Percentiles rank a stretch among this genome's conserved stretches.
phyloP scores from a whole-genome alignment of 2,888 invertebrate genomes.

The Lasius platythorax region DNA sequence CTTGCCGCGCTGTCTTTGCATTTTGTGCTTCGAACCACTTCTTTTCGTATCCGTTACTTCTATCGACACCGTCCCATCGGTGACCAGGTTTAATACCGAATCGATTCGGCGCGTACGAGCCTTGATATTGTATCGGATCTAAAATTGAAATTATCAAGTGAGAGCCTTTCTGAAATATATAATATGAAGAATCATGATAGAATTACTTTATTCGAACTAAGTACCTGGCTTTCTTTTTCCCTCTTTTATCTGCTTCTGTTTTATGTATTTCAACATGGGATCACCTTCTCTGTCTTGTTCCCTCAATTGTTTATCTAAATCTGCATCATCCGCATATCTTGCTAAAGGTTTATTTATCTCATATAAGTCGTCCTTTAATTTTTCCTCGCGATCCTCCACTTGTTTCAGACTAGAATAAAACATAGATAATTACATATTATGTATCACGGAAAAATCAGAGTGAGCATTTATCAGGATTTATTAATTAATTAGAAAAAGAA shows the following conservation, averaged over 20 bases:
- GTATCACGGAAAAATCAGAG: neutral
- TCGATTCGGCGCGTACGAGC: slow-evolving; percentile 96
- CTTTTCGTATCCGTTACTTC: slow-evolving; percentile 98
- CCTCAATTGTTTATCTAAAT: slow-evolving; percentile 93
- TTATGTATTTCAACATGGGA: slow-evolving; percentile 97
- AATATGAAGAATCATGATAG: neutral
- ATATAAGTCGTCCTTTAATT: slow-evolving; percentile 91
- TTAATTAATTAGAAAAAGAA: neutral
- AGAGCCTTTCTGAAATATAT: neutral
- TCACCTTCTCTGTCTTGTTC: slow-evolving; percentile 94
- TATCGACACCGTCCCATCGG: slow-evolving; percentile 99
- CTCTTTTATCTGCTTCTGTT: slow-evolving; percentile 89
- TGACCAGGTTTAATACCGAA: slow-evolving; percentile 97
- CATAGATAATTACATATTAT: neutral
- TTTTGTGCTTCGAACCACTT: slow-evolving; percentile 94
- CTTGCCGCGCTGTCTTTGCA: slow-evolving; percentile 91
- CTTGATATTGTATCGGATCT: slow-evolving; percentile 92
- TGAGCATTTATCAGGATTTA: neutral
- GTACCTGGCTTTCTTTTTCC: slow-evolving; percentile 87
- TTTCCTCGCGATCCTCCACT: slow-evolving; percentile 90
- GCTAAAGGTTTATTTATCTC: slow-evolving; percentile 97
- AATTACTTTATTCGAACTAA: neutral
- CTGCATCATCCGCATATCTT: slow-evolving; percentile 94
- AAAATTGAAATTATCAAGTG: slow-evolving; percentile 65
- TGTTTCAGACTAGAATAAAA: slow-evolving; percentile 90